Percentiles rank a stretch among this genome's conserved stretches.
These are phyloP conservation scores for Eretmocerus hayati DNA, from an alignment of 2,888 invertebrate genomes.

Conservation along the genomic window DNA sequence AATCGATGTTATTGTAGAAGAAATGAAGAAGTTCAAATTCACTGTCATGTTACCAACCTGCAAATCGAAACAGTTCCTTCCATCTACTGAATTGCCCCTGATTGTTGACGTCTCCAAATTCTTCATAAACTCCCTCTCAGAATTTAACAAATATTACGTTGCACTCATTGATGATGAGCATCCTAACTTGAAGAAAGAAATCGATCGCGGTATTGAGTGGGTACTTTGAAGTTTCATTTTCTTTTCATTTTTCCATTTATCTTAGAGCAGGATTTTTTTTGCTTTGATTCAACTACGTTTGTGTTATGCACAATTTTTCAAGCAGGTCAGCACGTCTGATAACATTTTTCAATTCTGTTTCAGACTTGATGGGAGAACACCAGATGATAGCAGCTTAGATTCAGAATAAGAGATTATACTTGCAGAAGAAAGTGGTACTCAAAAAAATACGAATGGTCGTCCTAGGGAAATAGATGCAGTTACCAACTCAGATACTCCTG, in stretches of 20 bases:
- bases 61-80: constrained; percentile 55
- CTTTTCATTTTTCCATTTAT: not conserved
- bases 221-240: constrained; percentile 4
- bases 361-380: constrained; percentile 5
- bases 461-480: constrained; percentile 7
- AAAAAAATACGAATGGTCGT: not conserved
- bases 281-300: not conserved
- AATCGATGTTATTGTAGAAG: constrained; percentile 39
- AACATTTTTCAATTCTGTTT: not conserved
- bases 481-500: not conserved
- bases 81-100: constrained; percentile 50
- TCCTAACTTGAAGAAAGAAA: constrained; percentile 37
- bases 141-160: constrained; percentile 49
- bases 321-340: not conserved
- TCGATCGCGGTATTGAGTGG: constrained; percentile 31
- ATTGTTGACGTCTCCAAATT: constrained; percentile 49
- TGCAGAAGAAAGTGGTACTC: not conserved
- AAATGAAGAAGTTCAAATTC: constrained; percentile 60
- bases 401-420: constrained; percentile 1
- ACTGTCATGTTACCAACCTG: constrained; percentile 62
- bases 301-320: not conserved
- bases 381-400: constrained; percentile 2
- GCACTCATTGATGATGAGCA: constrained; percentile 33
- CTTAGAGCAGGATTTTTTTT: not conserved
- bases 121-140: constrained; percentile 49